Evolutionary conservation across 2,797 vertebrate genomes (phyloP), one percentile per base, ranked within the genome.

Genomic region (Vultur gryphus): DNA sequence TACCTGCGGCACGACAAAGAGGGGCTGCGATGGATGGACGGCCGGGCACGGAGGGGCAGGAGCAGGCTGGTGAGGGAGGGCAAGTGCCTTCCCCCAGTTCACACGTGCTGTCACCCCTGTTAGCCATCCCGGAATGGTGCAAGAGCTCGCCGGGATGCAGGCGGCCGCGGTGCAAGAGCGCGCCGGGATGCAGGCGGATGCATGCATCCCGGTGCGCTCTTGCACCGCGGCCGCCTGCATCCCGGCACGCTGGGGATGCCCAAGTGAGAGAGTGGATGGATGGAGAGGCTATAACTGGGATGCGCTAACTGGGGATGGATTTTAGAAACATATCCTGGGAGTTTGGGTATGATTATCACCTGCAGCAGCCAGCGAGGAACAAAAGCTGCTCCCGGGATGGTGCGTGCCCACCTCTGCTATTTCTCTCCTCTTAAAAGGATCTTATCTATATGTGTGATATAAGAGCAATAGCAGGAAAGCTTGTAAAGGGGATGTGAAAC

Each of bases 1-100:
- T 7, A 99, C 98, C 99, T 99, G 95, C 5, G 49, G 79, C 37
- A 64, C 1, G 26, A 70, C 54, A 37, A 49, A 23, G 16, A 66
- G 15, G 44, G 20, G 13, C 7, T 39, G 13, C 1, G 11, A 37
- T 35, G 76, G 69, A 16, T 2, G 51, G 39, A 5, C 2, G 16
- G 41, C 17, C 1, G 5, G 29, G 54, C 21, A 26, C 2, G 4
- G 41, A 41, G 13, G 49, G 37, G 23, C 24, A n/a, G 76, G 54
- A 76, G 37, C 8, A 24, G 31, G 23, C 15, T 44, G 54, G 28
- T 1, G 18, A 61, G 19, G 69, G 25, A 39, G 26, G 12, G 43
- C 11, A 49, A 10, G 26, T 7, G 4, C n/a, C 28, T 44, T 51
- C 70, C 19, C 13, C 31, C 58, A 20, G 3, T 37, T 59, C 58